Base-by-base conservation (phyloP, 2,113 vertebrate genomes). In the Ciconia stormi region DNA sequence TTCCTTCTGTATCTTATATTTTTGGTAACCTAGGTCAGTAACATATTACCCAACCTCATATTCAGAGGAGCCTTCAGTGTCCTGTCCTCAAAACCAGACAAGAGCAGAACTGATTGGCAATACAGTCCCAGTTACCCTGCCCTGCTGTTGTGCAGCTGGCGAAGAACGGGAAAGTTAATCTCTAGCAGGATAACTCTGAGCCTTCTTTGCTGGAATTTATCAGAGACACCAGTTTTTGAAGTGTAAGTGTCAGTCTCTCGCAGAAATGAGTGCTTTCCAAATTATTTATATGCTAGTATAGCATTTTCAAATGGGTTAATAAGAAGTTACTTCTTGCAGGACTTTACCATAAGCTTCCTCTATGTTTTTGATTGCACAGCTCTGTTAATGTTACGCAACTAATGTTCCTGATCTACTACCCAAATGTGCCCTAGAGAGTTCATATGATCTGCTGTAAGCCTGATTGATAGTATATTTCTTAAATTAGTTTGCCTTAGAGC, bases 311-410 rank as follows among this genome's bases (percentile, higher is more conserved):
- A 66, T 16, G 16, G 5, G 14, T 77, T 83, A 91, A 71, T 65
- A 82, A 23, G 21, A 53, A 78, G 26, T 72, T 77, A 40, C 9
- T 79, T 84, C 81, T 76, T 69, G n/a, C 53, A 88, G 63, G 62
- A 90, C n/a, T 47, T 80, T 46, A 22, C 38, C 46, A 34, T 63
- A 76, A 87, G 52, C 44, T 80, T 91, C 76, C 36, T 65, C 36
- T 49, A 38, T 47, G 32, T 85, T 95, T 94, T 79, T 78, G 74
- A 56, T 55, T 88, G 63, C 82, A 67, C 38, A 82, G 16, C 55
- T 71, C 82, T 92, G 63, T 92, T 93, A 95, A 83, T 88, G 89
- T 96, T 93, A 82, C 13, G 32, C 67, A 42, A 70, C 20, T 81
- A 46, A 88, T 66, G 22, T 46, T 82, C 53, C 27, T 36, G 78